A percentile compares a stretch with the other conserved stretches of the same genome.
phyloP scores from a whole-genome alignment of 2,888 invertebrate genomes.

The Euproctis similis region DNA sequence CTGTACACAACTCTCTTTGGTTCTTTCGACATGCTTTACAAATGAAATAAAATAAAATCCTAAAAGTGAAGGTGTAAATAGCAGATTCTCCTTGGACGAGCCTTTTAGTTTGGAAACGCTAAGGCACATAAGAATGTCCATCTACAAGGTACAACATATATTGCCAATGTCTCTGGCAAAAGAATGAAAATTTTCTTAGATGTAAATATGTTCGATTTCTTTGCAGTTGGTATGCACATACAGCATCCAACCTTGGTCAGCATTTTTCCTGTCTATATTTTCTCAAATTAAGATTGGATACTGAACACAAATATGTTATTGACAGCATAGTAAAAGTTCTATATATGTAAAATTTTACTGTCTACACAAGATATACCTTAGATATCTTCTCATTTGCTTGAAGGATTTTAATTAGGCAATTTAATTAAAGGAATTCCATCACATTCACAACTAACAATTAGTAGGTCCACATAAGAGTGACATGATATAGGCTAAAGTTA shows the following conservation, averaged over 20 bases:
- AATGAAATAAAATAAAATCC: constrained; percentile 34
- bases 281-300: neutral
- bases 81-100: constrained; percentile 15
- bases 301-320: neutral
- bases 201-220: constrained; percentile 14
- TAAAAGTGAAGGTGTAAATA: constrained; percentile 25
- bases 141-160: constrained; percentile 4
- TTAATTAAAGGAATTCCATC: constrained; percentile 12
- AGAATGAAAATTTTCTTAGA: constrained; percentile 10
- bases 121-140: constrained; percentile 4
- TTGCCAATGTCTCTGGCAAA: constrained; percentile 13
- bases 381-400: constrained; percentile 12
- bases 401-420: constrained; percentile 8
- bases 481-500: constrained; percentile 17
- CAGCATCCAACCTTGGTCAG: neutral
- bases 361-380: constrained; percentile 3
- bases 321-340: neutral
- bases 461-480: constrained; percentile 15
- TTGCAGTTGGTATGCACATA: neutral
- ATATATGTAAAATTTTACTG: constrained; percentile 4
- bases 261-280: neutral
- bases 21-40: constrained; percentile 50
- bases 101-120: constrained; percentile 17
- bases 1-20: constrained; percentile 70
- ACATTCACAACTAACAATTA: constrained; percentile 12